Conservation (phyloP, 2,888 invertebrate species). For the Zygogramma bicolorata region DNA sequence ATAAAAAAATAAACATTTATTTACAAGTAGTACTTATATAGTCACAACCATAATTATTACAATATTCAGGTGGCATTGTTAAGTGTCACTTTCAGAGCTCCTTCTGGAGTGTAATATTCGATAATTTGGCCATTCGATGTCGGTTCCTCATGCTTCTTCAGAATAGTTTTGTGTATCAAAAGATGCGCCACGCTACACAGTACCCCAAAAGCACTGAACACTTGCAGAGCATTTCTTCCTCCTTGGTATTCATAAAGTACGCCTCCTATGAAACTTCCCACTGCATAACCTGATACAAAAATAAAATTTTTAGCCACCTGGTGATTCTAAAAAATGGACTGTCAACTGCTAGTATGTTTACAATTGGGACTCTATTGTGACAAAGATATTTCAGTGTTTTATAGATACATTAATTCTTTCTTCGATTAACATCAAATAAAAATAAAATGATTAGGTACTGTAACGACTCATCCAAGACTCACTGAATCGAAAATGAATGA, state of each 20-base stretch:
- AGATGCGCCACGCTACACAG: conserved; percentile 66
- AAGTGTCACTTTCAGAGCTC: conserved; percentile 46
- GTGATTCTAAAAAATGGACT: too few species aligned
- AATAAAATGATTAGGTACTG: too few species aligned
- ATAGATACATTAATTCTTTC: too few species aligned
- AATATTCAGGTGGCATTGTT: conserved; percentile 7
- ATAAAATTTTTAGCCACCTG: too few species aligned
- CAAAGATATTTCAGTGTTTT: too few species aligned
- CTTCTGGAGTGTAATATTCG: conserved; percentile 53
- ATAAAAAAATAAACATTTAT: not conserved
- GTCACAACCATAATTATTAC: not conserved
- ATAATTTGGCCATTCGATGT: conserved; percentile 30
- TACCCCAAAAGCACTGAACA: conserved; percentile 67
- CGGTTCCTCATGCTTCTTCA: conserved; percentile 25
- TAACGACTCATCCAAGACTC: too few species aligned
- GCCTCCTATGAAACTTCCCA: conserved; percentile 83
- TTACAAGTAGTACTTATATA: not conserved
- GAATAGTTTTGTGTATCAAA: conserved; percentile 61
- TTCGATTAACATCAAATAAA: too few species aligned
- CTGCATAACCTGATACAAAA: conserved; percentile 74
- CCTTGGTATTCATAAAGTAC: conserved; percentile 75
- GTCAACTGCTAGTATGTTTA: too few species aligned
- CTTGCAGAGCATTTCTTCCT: conserved; percentile 71
- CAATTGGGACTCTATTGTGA: too few species aligned
- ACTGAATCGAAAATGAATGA: too few species aligned